Conservation (phyloP, 2,888 invertebrate genomes). For the Eilema depressum region DNA sequence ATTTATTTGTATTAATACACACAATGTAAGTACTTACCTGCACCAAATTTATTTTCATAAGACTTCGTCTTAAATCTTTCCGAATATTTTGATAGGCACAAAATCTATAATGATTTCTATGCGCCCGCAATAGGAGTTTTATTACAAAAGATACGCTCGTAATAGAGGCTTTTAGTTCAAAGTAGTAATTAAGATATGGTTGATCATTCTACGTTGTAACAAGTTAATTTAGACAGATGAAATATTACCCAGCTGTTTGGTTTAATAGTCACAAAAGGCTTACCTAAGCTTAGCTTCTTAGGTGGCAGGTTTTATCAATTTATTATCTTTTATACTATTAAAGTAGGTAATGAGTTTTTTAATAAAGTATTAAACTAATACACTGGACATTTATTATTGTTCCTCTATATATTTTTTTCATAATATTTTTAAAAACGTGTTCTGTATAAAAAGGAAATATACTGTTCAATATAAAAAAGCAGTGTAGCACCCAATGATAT, state of each 20-base stretch:
- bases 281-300: constrained; percentile 16
- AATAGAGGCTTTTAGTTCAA: constrained; percentile 32
- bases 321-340: not conserved
- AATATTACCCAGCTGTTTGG: constrained; percentile 21
- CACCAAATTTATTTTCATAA: not conserved
- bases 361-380: not conserved
- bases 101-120: constrained; percentile 60
- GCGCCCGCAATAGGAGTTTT: constrained; percentile 34
- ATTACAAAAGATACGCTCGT: constrained; percentile 32
- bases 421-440: too few species aligned
- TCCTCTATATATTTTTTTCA: not conserved
- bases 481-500: too few species aligned
- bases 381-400: not conserved
- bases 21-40: not conserved
- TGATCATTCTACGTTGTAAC: constrained; percentile 41
- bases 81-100: constrained; percentile 53
- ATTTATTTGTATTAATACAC: too few species aligned
- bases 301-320: constrained; percentile 15
- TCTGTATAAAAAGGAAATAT: too few species aligned
- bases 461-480: too few species aligned
- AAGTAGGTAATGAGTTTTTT: too few species aligned
- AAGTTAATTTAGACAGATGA: constrained; percentile 43
- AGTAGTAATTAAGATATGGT: constrained; percentile 47
- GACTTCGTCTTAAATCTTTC: constrained; percentile 43
- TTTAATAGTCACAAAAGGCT: constrained; percentile 15